phyloP scores from a whole-genome alignment of 2,113 vertebrate genomes.

The Scalopus aquaticus region DNA sequence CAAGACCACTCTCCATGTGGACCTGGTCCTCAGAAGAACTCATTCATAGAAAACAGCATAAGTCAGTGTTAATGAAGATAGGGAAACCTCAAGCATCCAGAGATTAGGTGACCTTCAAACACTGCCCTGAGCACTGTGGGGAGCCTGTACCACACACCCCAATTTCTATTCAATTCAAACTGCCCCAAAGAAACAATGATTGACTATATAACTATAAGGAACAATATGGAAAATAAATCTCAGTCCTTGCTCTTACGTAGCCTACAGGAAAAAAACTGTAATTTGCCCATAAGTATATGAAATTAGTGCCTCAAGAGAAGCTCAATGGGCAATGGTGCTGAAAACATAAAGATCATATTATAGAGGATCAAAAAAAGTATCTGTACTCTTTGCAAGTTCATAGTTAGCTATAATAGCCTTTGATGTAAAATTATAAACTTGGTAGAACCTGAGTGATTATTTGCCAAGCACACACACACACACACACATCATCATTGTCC shows the following conservation, averaged over 20 bases:
- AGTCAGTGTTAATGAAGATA: not conserved
- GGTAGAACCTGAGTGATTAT: not conserved
- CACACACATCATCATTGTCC: no score
- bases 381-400: not conserved
- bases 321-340: not conserved
- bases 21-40: not conserved
- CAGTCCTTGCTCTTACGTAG: not conserved
- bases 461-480: not conserved
- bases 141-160: not conserved
- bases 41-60: not conserved
- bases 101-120: not conserved
- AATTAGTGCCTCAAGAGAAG: not conserved
- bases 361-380: not conserved
- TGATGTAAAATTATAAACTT: not conserved
- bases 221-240: not conserved
- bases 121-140: not conserved
- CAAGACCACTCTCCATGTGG: not conserved
- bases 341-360: not conserved
- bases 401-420: not conserved
- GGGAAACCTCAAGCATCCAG: not conserved
- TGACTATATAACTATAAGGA: not conserved
- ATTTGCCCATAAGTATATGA: not conserved
- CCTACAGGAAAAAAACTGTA: not conserved
- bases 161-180: not conserved
- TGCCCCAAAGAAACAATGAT: not conserved